Conservation (phyloP, 2,888 invertebrate species). For the Polietes domitor region DNA sequence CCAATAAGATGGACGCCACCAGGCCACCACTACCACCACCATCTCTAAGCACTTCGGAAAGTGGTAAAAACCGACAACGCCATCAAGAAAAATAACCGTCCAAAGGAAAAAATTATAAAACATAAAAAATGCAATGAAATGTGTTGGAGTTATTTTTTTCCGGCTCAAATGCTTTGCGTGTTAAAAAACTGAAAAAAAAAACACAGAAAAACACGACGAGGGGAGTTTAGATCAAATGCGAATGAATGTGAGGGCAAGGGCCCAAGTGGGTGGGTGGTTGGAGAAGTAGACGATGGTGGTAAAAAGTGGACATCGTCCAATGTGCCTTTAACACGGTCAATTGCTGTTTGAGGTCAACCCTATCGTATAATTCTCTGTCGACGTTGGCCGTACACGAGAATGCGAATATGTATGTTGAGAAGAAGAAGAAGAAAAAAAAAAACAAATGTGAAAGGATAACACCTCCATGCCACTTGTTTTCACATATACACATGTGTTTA, state of each 20-base stretch:
- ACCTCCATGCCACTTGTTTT: conserved; percentile 43
- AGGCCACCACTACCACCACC: neutral
- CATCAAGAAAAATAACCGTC: conserved; percentile 26
- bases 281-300: neutral
- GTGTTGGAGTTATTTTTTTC: conserved; percentile 37
- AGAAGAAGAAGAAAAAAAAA: no score
- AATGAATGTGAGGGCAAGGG: neutral
- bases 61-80: neutral
- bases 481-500: conserved; percentile 42
- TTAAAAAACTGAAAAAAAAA: no score
- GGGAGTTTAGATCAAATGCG: neutral
- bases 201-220: neutral
- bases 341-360: conserved; percentile 66
- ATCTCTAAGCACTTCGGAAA: conserved; percentile 3
- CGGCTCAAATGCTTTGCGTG: conserved; percentile 33
- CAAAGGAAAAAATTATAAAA: conserved; percentile 41
- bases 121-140: conserved; percentile 41
- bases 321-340: conserved; percentile 60
- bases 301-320: conserved; percentile 49
- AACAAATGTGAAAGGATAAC: conserved; percentile 50
- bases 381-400: neutral
- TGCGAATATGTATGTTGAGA: no score
- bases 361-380: conserved; percentile 42
- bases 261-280: conserved; percentile 11
- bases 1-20: conserved; percentile 40